Evolutionary conservation across 2,888 invertebrate genomes (phyloP).

Genomic region (Temnothorax unifasciatus): DNA sequence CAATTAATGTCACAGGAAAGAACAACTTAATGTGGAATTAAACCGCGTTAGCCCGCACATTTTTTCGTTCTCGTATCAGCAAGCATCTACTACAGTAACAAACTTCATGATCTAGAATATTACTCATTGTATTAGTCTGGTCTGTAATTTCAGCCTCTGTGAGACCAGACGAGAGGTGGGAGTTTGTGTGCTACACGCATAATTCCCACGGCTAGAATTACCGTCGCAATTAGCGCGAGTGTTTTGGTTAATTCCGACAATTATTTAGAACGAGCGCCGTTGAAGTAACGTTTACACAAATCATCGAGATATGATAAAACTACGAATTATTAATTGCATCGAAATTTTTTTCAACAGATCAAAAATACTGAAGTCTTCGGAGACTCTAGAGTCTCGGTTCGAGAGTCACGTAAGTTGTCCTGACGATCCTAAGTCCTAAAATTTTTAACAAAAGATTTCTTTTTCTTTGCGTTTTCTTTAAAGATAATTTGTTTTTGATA

Average conservation of each 20-base stretch:
- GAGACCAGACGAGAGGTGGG: constrained; percentile 10
- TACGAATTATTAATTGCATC: neutral
- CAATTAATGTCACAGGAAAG: constrained; percentile 28
- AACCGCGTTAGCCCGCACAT: neutral
- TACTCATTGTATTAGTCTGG: constrained; percentile 19
- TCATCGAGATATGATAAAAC: neutral
- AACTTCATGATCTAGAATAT: constrained; percentile 20
- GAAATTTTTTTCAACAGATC: neutral
- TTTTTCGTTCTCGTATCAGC: constrained; percentile 40
- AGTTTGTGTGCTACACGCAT: constrained; percentile 22
- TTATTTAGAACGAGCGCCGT: constrained; percentile 18
- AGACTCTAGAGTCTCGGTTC: neutral
- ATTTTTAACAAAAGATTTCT: neutral
- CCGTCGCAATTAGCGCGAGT: constrained; percentile 42
- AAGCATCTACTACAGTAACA: constrained; percentile 24
- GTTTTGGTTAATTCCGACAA: constrained; percentile 35
- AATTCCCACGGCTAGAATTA: constrained; percentile 49
- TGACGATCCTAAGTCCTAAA: neutral
- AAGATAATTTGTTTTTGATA: neutral
- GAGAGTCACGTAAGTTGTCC: neutral
- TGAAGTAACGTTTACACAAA: constrained; percentile 10
- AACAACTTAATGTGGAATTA: constrained; percentile 1
- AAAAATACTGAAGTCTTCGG: neutral
- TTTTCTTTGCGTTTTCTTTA: neutral
- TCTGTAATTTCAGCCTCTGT: constrained; percentile 42